Base-by-base conservation (phyloP, 1,140 invertebrate genomes). In the Drosophila bocqueti region DNA sequence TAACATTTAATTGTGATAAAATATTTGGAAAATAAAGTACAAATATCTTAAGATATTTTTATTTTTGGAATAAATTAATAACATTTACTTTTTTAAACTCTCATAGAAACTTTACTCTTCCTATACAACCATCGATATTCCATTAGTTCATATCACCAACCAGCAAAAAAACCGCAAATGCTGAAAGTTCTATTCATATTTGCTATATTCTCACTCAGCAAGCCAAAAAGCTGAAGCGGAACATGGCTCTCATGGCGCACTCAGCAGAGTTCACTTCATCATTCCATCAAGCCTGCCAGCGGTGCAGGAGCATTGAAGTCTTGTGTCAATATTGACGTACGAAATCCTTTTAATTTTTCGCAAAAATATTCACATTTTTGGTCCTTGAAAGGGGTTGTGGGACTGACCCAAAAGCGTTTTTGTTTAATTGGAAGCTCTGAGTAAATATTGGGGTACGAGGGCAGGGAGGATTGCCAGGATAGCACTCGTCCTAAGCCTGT, bases 251-350 rank as follows among this genome's bases (percentile, higher is more conserved):
- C 9, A 1, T 7, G 31, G 31, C 21, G 18, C 57, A 67, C 65
- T 46, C 75, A n/a, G 45, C 45, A 10, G 47, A 57, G 36, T 61
- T 60, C 45, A 62, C 47, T 77, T 43, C 66, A 52, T 40, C 71
- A 61, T 54, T 54, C 63, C 64, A 49, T 61, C 73, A 55, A 50
- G 43, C 26, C 50, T 68, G 54, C 29, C 62, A 67, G 40, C 43
- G 45, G 36, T 67, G 74, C 74, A 36, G 57, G 57, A 29, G 58
- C 69, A 55, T 40, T 87, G 73, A 55, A 89, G 85, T 81, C 85
- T 89, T 89, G 74, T 89, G 84, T 90, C 85, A 89, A 89, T 89
- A 84, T 89, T 89, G 84, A 84, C 74, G 66, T 63, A 76, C 85
- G 74, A 84, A 89, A 90, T 78, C 81, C 85, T 84, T 89, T 89